Evolutionary conservation across 2,797 vertebrate genomes (phyloP).

Genomic region (Mormyrops boulengeri): DNA sequence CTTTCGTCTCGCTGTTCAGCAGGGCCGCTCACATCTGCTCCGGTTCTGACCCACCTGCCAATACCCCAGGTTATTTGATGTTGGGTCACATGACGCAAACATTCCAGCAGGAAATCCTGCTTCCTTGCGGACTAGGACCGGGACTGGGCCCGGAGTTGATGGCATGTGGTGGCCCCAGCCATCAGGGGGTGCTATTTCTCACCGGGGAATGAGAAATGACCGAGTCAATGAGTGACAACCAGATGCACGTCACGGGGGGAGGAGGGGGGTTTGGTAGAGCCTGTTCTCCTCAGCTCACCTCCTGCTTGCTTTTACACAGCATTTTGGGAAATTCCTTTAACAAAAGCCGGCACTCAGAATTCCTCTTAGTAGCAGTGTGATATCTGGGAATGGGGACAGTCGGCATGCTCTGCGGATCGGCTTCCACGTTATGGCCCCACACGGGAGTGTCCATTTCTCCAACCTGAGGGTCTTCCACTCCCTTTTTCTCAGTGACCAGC

Average conservation of each 20-base stretch:
- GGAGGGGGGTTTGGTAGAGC: slow-evolving; percentile 49
- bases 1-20: not conserved
- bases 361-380: not conserved
- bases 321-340: slow-evolving; percentile 65
- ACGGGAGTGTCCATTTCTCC: not conserved
- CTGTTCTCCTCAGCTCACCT: slow-evolving; percentile 28
- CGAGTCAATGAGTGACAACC: not conserved
- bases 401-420: not conserved
- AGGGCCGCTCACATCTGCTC: not conserved
- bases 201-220: not conserved
- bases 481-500: not conserved
- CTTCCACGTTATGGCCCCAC: not conserved
- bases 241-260: slow-evolving; percentile 35
- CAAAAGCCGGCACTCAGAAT: slow-evolving; percentile 32
- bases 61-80: not conserved
- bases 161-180: not conserved
- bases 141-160: not conserved
- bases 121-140: not conserved
- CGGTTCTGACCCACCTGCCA: not conserved
- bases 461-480: not conserved
- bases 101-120: not conserved
- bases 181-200: not conserved
- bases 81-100: not conserved
- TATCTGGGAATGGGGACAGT: not conserved
- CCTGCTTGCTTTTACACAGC: slow-evolving; percentile 49